Evolutionary conservation across 2,888 invertebrate species (phyloP).

Genomic region (Torymus texanus): DNA sequence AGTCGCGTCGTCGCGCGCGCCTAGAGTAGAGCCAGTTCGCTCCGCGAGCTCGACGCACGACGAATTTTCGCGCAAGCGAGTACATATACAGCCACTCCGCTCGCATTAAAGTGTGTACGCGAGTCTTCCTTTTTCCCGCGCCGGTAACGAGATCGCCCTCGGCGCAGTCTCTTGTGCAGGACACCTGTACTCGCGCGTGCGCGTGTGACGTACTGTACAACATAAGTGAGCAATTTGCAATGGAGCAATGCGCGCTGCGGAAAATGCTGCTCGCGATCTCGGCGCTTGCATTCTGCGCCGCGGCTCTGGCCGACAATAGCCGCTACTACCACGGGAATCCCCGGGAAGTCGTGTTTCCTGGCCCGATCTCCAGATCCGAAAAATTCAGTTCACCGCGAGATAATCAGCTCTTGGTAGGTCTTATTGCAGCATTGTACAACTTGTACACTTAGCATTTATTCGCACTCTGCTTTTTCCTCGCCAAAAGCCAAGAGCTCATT

Average conservation of each 20-base stretch:
- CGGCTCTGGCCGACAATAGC: not conserved
- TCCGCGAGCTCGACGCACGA: not conserved
- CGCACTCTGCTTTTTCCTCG: too few relatives aligned
- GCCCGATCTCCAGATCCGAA: constrained; percentile 1
- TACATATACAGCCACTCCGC: not conserved
- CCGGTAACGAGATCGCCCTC: too few relatives aligned
- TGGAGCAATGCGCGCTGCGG: not conserved
- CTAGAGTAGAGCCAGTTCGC: not conserved
- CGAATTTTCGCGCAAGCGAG: constrained; percentile 1
- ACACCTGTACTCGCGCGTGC: too few relatives aligned
- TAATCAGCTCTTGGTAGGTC: constrained; percentile 30
- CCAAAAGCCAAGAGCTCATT: too few relatives aligned
- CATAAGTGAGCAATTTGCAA: too few relatives aligned
- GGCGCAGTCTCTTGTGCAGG: too few relatives aligned
- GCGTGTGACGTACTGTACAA: too few relatives aligned
- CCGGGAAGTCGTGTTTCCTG: constrained; percentile 38
- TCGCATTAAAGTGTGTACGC: too few relatives aligned
- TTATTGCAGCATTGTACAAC: too few relatives aligned
- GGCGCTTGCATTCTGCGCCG: not conserved
- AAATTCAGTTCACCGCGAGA: not conserved
- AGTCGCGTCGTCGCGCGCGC: constrained; percentile 1
- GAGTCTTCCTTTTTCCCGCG: too few relatives aligned
- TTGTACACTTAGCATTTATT: too few relatives aligned
- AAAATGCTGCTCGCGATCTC: not conserved
- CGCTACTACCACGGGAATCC: constrained; percentile 11